phyloP scores from a whole-genome alignment of 2,888 invertebrate species.

The Dicyrtoma fusca region DNA sequence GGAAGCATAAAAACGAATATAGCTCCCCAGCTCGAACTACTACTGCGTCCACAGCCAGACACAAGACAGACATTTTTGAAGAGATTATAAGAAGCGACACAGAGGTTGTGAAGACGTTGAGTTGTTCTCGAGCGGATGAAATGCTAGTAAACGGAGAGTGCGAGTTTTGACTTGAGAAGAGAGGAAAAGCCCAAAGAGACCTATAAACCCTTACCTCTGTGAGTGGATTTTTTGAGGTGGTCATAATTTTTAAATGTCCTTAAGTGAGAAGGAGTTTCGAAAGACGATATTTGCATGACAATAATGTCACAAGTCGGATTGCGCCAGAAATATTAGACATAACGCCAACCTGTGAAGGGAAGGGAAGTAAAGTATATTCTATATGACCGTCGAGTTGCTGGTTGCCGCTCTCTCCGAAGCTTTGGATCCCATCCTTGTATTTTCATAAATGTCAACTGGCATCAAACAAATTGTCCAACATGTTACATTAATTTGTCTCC shows the following conservation, averaged over 20 bases:
- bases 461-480: constrained; percentile 44
- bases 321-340: constrained; percentile 36
- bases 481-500: constrained; percentile 44
- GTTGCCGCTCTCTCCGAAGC: constrained; percentile 8
- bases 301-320: constrained; percentile 38
- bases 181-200: background rate
- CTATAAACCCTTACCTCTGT: constrained; percentile 9
- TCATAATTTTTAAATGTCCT: constrained; percentile 29
- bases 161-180: background rate
- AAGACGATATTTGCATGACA: constrained; percentile 46
- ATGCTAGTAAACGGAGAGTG: background rate
- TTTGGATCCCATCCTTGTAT: constrained; percentile 22
- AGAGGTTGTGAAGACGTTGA: constrained; percentile 9
- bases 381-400: background rate
- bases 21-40: too few species aligned
- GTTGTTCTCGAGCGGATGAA: constrained; percentile 10
- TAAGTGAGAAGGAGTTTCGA: constrained; percentile 20
- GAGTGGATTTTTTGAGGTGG: constrained; percentile 19
- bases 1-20: too few species aligned
- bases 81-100: constrained; percentile 27
- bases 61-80: constrained; percentile 19
- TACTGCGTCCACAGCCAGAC: background rate
- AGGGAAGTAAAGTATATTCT: constrained; percentile 14
- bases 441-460: constrained; percentile 43
- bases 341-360: constrained; percentile 6